These are phyloP conservation scores for Drosophila sulfurigaster DNA, from an alignment of 1,140 invertebrate species.

Conservation along the genomic window DNA sequence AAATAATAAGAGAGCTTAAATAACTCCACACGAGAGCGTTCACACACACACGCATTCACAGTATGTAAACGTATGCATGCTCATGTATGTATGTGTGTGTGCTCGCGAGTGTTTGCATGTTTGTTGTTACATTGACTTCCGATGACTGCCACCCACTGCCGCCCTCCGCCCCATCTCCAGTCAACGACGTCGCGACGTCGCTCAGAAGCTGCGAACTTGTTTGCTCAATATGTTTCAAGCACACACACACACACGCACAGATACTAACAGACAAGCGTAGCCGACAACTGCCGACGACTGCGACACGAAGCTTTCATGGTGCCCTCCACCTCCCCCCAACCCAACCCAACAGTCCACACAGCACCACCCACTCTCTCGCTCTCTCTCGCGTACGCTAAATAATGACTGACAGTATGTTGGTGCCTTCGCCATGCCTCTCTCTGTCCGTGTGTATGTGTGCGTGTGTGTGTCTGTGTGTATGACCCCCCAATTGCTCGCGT, in stretches of 20 bases:
- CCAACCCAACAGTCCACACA: no score
- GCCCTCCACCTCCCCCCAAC: conserved; percentile 1
- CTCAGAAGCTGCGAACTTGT: conserved; percentile 82
- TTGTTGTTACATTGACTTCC: conserved; percentile 84
- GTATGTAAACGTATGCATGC: conserved; percentile 28
- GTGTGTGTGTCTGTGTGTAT: conserved; percentile 38
- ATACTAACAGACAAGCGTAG: not conserved
- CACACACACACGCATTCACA: conserved; percentile 18
- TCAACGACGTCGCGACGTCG: conserved; percentile 15
- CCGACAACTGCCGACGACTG: conserved; percentile 47
- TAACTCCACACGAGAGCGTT: conserved; percentile 76
- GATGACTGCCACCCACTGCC: conserved; percentile 70
- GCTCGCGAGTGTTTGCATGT: conserved; percentile 69
- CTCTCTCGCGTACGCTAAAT: conserved; percentile 72
- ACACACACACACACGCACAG: conserved; percentile 54
- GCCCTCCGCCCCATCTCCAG: conserved; percentile 44
- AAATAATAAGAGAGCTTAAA: conserved; percentile 84
- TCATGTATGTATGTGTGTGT: conserved; percentile 14
- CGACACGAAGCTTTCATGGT: conserved; percentile 69
- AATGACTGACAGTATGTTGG: conserved; percentile 82
- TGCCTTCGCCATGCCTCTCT: conserved; percentile 39
- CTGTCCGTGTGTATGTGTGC: not conserved
- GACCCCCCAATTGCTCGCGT: conserved; percentile 78
- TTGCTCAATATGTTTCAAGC: conserved; percentile 82
- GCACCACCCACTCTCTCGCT: not conserved